Conservation (phyloP, 2,888 invertebrate genomes). For the Apotomis capreana region DNA sequence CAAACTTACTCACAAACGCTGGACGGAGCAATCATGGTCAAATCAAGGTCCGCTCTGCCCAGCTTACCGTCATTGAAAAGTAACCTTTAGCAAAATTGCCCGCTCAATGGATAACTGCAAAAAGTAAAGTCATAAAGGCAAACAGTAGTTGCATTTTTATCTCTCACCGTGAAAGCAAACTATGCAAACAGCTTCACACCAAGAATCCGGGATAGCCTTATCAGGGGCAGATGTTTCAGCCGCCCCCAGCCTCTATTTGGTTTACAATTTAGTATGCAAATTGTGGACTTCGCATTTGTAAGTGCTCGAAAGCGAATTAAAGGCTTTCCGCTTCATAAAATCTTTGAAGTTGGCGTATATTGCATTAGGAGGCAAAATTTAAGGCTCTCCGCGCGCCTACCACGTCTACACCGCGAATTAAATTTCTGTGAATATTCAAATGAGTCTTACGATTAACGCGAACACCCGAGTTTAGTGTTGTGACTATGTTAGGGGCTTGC, state of each 20-base stretch:
- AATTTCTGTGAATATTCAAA: constrained; percentile 68
- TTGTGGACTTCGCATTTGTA: constrained; percentile 65
- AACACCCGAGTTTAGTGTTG: constrained; percentile 59
- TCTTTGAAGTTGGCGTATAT: constrained; percentile 57
- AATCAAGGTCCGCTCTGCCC: too few species aligned
- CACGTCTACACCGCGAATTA: constrained; percentile 52
- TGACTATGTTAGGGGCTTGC: constrained; percentile 50
- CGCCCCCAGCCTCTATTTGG: constrained; percentile 62
- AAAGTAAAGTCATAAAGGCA: constrained; percentile 51
- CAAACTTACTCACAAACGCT: too few species aligned
- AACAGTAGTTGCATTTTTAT: constrained; percentile 62
- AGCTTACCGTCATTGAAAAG: too few species aligned
- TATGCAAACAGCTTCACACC: constrained; percentile 65
- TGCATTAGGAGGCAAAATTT: constrained; percentile 61
- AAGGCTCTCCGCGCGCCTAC: constrained; percentile 49
- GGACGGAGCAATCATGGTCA: too few species aligned
- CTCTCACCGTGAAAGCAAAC: constrained; percentile 53
- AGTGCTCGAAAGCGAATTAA: constrained; percentile 65
- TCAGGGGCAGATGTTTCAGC: constrained; percentile 62
- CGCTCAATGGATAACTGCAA: constrained; percentile 23
- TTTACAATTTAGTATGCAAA: constrained; percentile 75
- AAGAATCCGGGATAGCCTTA: constrained; percentile 57
- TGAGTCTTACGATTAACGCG: constrained; percentile 63
- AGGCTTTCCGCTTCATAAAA: constrained; percentile 63
- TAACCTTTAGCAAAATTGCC: background rate